Evolutionary conservation across 1,140 invertebrate genomes (phyloP).

Genomic region (Oedothorax gibbosus): DNA sequence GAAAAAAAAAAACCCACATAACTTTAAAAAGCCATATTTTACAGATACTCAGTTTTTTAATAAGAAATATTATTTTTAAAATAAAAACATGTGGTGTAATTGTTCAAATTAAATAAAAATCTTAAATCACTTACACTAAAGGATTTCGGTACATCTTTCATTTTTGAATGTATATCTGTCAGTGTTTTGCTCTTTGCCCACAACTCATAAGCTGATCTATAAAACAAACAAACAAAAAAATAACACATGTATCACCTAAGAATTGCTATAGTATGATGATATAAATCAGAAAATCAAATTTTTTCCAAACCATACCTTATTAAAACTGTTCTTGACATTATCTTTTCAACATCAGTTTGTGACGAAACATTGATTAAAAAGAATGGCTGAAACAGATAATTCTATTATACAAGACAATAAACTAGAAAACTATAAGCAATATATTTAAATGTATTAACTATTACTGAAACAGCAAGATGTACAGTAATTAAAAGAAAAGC

Average conservation of each 20-base stretch:
- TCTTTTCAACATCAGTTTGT: conserved; percentile 68
- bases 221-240: conserved; percentile 1
- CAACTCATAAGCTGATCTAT: conserved; percentile 54
- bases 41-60: neutral
- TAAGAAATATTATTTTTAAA: neutral
- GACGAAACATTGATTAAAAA: conserved; percentile 44
- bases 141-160: conserved; percentile 18
- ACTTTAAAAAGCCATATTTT: neutral
- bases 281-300: neutral
- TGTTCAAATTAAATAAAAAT: too few relatives aligned
- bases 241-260: conserved; percentile 7
- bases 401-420: neutral
- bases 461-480: neutral
- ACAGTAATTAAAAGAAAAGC: neutral
- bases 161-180: conserved; percentile 21
- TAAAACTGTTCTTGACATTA: conserved; percentile 82
- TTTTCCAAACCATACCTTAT: conserved; percentile 70
- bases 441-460: neutral
- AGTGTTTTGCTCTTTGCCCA: conserved; percentile 45
- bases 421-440: neutral
- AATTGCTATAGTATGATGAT: neutral
- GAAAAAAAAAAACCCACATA: neutral
- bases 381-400: conserved; percentile 47
- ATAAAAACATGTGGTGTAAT: neutral
- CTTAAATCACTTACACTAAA: conserved; percentile 34